These are phyloP conservation scores for Dryobates pubescens DNA, from an alignment of 2,797 vertebrate species.

Conservation along the genomic window DNA sequence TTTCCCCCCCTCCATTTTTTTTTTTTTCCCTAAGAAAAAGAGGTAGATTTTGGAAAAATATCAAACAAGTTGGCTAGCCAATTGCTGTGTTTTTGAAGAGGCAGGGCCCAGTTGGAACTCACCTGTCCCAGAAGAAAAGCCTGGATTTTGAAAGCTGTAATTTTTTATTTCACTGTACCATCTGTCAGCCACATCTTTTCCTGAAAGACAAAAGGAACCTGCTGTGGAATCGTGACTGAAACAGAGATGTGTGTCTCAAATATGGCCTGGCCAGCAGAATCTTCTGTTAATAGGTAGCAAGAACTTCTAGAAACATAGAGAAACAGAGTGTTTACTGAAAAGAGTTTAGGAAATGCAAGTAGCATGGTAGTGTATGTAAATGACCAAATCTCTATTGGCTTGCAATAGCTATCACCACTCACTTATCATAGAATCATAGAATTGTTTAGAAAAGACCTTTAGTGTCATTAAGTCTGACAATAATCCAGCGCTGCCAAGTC, in stretches of 20 bases:
- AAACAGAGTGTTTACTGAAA: not conserved
- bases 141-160: slow-evolving; percentile 94
- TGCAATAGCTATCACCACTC: not conserved
- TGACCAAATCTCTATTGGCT: not conserved
- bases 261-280: not conserved
- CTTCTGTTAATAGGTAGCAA: not conserved
- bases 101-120: slow-evolving; percentile 39
- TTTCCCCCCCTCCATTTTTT: not conserved
- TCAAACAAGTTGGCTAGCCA: not conserved
- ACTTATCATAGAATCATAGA: no score
- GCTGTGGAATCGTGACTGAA: not conserved
- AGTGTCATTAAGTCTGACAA: not conserved
- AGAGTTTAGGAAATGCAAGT: not conserved
- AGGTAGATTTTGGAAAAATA: not conserved
- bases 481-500: not conserved
- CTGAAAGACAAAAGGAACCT: slow-evolving; percentile 74
- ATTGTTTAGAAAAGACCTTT: not conserved
- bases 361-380: not conserved
- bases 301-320: not conserved
- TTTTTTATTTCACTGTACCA: slow-evolving; percentile 97
- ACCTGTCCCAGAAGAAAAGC: slow-evolving; percentile 96
- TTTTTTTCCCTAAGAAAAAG: not conserved
- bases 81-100: not conserved
- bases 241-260: not conserved
- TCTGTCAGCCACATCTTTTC: slow-evolving; percentile 93